phyloP scores from a whole-genome alignment of 2,797 vertebrate genomes.

The Hypotaenidia okinawae region DNA sequence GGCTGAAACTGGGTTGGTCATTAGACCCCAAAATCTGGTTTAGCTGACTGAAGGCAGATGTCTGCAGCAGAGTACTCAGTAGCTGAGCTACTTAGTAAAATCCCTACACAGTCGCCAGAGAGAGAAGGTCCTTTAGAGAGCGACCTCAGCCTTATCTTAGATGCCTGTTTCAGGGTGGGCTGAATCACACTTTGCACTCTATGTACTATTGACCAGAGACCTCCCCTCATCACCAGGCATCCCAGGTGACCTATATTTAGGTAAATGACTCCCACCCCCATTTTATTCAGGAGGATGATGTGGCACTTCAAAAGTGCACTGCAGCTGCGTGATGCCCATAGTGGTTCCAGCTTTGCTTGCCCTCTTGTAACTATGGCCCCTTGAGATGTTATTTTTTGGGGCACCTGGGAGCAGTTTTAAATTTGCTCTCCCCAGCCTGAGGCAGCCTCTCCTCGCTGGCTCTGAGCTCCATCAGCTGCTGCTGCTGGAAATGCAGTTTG shows the following conservation, averaged over 20 bases:
- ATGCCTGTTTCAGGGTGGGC: not conserved
- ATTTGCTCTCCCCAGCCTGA: not conserved
- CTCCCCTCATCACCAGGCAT: not conserved
- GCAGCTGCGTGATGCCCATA: not conserved
- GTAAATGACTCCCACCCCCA: not conserved
- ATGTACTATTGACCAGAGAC: not conserved
- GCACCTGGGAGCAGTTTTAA: not conserved
- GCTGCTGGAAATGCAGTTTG: constrained; percentile 19
- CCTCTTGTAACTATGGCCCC: not conserved
- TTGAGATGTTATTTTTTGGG: not conserved
- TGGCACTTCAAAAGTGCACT: not conserved
- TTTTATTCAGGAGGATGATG: not conserved
- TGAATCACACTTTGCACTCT: not conserved
- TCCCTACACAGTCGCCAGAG: not conserved
- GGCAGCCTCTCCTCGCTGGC: not conserved
- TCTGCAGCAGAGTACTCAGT: not conserved
- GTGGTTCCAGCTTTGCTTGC: not conserved
- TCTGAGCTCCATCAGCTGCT: not conserved
- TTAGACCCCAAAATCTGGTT: not conserved
- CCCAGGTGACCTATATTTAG: not conserved
- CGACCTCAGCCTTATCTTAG: not conserved
- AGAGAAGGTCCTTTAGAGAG: not conserved
- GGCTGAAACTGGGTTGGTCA: not conserved
- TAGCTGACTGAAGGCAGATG: not conserved
- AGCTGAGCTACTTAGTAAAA: not conserved